Evolutionary conservation across 2,113 vertebrate species (phyloP).

Genomic region (Gymnarchus niloticus): DNA sequence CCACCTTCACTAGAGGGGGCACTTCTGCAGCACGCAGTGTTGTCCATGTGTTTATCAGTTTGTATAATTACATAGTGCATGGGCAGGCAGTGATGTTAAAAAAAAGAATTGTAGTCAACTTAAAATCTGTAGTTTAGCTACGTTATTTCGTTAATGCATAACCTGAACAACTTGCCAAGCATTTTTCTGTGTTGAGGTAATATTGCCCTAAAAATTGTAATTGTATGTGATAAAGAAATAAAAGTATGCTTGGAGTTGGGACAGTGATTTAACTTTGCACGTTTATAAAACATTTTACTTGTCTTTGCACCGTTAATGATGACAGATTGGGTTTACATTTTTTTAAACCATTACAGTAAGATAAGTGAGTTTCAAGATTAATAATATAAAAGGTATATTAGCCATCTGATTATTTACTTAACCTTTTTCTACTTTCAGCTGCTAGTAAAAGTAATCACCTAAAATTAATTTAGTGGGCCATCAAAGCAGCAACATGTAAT

Average conservation of each 20-base stretch:
- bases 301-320: too few relatives aligned
- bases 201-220: neutral
- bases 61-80: neutral
- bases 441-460: too few relatives aligned
- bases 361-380: too few relatives aligned
- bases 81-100: neutral
- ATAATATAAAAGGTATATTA: too few relatives aligned
- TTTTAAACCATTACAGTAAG: too few relatives aligned
- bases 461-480: too few relatives aligned
- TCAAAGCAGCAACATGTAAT: too few relatives aligned
- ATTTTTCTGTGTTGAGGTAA: neutral
- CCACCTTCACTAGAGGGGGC: constrained; percentile 20
- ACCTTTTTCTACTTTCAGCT: too few relatives aligned
- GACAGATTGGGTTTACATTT: too few relatives aligned
- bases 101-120: neutral
- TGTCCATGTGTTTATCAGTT: neutral
- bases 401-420: too few relatives aligned
- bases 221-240: neutral
- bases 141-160: neutral
- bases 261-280: neutral
- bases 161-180: neutral
- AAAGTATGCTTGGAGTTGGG: neutral
- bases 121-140: neutral
- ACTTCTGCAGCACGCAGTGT: neutral
- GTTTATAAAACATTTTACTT: neutral